Conservation (phyloP, 2,888 invertebrate genomes). For the Leptopilina myrica region DNA sequence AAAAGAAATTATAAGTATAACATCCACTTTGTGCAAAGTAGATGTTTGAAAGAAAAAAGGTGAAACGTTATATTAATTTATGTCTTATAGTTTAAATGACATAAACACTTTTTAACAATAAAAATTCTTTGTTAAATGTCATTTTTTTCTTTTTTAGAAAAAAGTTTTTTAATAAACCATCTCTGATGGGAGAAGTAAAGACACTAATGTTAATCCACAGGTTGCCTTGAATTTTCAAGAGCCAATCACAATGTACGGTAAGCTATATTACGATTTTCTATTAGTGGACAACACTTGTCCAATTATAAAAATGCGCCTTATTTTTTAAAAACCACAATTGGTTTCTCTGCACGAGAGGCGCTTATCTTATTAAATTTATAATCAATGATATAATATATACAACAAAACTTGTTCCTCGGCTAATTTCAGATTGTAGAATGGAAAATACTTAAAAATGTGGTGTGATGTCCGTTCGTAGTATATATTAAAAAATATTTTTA, state of each 20-base stretch:
- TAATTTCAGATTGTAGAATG: constrained; percentile 1
- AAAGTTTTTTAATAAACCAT: constrained; percentile 6
- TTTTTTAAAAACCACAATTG: not conserved
- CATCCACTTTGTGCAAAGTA: not conserved
- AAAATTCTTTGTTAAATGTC: not conserved
- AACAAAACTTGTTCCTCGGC: not conserved
- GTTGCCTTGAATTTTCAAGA: not conserved
- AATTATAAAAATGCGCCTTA: not conserved
- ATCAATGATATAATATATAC: not conserved
- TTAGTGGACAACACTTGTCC: not conserved
- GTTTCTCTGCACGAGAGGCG: not conserved
- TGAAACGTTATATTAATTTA: not conserved
- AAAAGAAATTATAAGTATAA: not conserved
- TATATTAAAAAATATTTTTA: constrained; percentile 45
- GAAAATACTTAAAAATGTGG: not conserved
- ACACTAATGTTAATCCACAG: not conserved
- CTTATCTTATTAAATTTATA: not conserved
- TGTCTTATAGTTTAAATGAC: not conserved
- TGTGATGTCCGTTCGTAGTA: constrained; percentile 50
- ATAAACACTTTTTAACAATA: not conserved
- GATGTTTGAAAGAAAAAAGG: not conserved
- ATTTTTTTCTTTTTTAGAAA: not conserved
- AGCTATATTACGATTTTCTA: not conserved
- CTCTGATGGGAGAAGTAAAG: not conserved
- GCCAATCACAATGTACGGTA: not conserved